A percentile compares a stretch with the other conserved stretches of the same genome.
These are phyloP conservation scores for Zalophus californianus DNA, from an alignment of 2,797 vertebrate genomes.

Conservation along the genomic window DNA sequence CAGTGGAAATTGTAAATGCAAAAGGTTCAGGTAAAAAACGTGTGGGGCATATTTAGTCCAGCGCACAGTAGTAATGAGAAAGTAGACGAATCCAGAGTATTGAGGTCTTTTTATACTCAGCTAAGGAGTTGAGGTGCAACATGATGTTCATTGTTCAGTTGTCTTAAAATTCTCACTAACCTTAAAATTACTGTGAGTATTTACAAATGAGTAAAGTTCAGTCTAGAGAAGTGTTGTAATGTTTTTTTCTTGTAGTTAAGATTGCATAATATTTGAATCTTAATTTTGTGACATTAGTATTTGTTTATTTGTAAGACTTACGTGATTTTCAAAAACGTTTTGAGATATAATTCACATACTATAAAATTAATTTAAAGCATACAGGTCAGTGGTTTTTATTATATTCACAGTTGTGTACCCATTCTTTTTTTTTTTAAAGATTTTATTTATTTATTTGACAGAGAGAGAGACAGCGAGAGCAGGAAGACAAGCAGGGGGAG, in stretches of 20 bases:
- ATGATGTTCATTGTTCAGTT: neutral
- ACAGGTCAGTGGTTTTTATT: neutral
- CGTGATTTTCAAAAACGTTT: neutral
- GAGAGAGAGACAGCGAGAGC: too few species aligned
- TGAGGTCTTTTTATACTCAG: neutral
- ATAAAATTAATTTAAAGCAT: neutral
- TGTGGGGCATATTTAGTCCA: neutral
- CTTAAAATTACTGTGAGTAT: neutral
- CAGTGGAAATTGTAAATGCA: neutral
- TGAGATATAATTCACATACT: neutral
- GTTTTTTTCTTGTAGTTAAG: neutral
- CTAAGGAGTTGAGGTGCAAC: neutral
- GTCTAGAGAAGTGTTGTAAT: neutral
- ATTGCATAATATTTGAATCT: neutral
- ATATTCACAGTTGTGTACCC: neutral
- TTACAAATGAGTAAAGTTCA: neutral
- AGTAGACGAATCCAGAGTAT: neutral
- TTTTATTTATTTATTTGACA: too few species aligned
- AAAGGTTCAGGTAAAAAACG: neutral
- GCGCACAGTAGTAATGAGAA: neutral
- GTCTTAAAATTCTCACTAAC: neutral
- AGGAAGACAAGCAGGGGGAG: too few species aligned
- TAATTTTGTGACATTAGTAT: neutral
- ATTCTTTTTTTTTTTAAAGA: neutral
- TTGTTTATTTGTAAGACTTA: neutral